These are phyloP conservation scores for Erannis defoliaria DNA, from an alignment of 2,888 invertebrate species.

Conservation along the genomic window DNA sequence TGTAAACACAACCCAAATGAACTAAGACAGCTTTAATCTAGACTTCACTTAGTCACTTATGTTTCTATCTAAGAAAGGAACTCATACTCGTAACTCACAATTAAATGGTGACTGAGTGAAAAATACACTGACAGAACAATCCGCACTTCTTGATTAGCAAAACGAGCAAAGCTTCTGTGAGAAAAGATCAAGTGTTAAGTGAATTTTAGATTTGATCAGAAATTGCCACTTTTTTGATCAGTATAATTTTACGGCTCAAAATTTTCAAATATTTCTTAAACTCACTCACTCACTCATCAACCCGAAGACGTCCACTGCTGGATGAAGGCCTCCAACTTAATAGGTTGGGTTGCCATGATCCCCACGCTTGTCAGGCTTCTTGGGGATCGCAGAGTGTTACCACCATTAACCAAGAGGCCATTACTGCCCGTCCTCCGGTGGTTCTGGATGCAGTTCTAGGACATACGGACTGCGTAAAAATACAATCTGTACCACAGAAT, in stretches of 20 bases:
- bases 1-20: constrained; percentile 18
- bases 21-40: constrained; percentile 32
- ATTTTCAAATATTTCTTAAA: not conserved
- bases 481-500: too few relatives aligned
- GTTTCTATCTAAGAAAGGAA: constrained; percentile 11
- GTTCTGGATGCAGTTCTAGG: too few relatives aligned
- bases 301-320: too few relatives aligned
- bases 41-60: constrained; percentile 24
- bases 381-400: too few relatives aligned
- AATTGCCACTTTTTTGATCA: not conserved
- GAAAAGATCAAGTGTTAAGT: constrained; percentile 56
- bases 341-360: too few relatives aligned
- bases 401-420: too few relatives aligned
- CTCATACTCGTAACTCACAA: constrained; percentile 31
- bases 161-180: constrained; percentile 58
- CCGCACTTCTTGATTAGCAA: constrained; percentile 74
- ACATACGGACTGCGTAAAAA: too few relatives aligned
- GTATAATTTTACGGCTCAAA: not conserved
- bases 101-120: constrained; percentile 57
- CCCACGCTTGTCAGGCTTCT: too few relatives aligned
- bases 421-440: too few relatives aligned
- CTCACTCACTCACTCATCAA: too few relatives aligned
- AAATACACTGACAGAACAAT: constrained; percentile 68
- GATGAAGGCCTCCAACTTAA: too few relatives aligned
- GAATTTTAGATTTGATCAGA: constrained; percentile 36